Evolutionary conservation across 2,113 vertebrate species (phyloP), one percentile per base, ranked within the genome.

Genomic region (Gallinago undulata): DNA sequence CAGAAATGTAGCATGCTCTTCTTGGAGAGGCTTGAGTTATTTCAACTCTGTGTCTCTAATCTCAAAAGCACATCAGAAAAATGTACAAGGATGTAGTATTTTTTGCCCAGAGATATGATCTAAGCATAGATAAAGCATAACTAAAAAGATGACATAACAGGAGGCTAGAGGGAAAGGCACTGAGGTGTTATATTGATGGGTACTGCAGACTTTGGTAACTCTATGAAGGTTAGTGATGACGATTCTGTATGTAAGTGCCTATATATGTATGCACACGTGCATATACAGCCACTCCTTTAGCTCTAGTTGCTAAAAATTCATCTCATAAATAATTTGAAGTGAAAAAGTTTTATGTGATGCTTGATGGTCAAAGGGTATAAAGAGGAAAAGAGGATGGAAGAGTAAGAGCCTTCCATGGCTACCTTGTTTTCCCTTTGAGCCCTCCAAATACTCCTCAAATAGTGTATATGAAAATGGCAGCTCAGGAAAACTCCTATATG

Each of bases 51-150:
- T 75, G 79, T 72, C 47, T 95, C 80, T 86, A 87, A 89, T 94
- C 83, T 90, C 85, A 89, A 76, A 92, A 90, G 66, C 83, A 90
- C 73, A 95, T 93, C 80, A 87, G 60, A 90, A 35, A 86, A 93
- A 75, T 31, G 13, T 84, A 77, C 86, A 68, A 87, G 86, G 86
- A 94, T 86, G 80, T 57, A 80, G 67, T 74, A 24, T 87, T 93
- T 92, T 87, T 93, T 92, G 59, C 69, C 76, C 53, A 84, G 90
- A 90, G 75, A 90, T 64, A 76, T 21, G 66, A 94, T 89, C 79
- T 96, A 70, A 88, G 84, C 69, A 56, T 59, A 89, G 92, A 93
- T 84, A 72, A 91, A 93, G 80, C 35, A 35, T 63, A 81, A 70
- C 75, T 68, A 86, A 81, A 94, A 92, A 69, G 86, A 62, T 90